Evolutionary conservation across 2,113 vertebrate genomes (phyloP).

Genomic region (Nerophis lumbriciformis): DNA sequence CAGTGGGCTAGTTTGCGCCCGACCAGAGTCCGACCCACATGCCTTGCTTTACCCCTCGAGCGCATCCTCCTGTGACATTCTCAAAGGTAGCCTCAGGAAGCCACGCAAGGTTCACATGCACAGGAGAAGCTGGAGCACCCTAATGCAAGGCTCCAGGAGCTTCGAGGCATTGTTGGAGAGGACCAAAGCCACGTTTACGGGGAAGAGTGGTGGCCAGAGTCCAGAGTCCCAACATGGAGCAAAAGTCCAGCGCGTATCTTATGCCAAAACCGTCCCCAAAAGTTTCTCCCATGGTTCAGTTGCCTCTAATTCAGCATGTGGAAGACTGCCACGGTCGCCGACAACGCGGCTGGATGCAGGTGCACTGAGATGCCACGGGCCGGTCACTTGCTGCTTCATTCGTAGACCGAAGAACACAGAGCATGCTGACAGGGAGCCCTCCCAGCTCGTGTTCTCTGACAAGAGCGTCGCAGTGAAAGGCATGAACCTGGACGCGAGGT

Average conservation of each 20-base stretch:
- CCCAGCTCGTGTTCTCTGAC: constrained; percentile 20
- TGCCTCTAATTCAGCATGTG: constrained; percentile 51
- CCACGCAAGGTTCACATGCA: constrained; percentile 73
- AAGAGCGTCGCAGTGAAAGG: constrained; percentile 58
- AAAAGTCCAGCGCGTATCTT: constrained; percentile 68
- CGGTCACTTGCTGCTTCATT: constrained; percentile 86
- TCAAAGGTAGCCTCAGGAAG: constrained; percentile 78
- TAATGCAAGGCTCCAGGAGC: constrained; percentile 71
- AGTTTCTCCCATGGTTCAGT: constrained; percentile 82
- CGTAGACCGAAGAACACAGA: constrained; percentile 63
- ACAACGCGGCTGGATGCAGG: constrained; percentile 72
- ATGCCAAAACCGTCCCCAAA: constrained; percentile 81
- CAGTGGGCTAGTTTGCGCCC: constrained; percentile 83
- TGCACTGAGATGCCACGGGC: constrained; percentile 78
- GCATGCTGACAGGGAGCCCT: constrained; percentile 31
- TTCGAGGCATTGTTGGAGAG: constrained; percentile 77
- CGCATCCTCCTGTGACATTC: constrained; percentile 72
- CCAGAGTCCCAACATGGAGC: constrained; percentile 61
- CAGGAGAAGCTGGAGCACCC: constrained; percentile 77
- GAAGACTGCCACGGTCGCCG: constrained; percentile 60
- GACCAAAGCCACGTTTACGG: constrained; percentile 73
- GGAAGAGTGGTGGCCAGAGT: constrained; percentile 66
- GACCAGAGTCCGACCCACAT: constrained; percentile 75
- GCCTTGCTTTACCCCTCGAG: constrained; percentile 73
- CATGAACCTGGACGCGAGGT: constrained; percentile 76